Base-by-base conservation (phyloP, 2,113 vertebrate genomes). In the Pelecanus crispus region DNA sequence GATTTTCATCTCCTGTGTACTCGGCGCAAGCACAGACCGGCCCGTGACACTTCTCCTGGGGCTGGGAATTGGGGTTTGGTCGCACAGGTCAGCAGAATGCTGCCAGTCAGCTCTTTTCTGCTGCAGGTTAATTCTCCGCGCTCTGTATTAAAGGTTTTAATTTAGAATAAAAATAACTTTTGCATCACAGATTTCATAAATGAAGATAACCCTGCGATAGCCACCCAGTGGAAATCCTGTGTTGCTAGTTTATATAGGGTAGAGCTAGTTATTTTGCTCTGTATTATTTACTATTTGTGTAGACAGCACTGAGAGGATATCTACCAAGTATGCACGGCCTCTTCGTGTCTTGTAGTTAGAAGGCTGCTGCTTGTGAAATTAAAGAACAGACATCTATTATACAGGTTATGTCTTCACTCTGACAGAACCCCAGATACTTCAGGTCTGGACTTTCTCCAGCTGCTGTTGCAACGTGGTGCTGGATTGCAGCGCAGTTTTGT, bases 81-180 rank as follows among this genome's bases (percentile, higher is more conserved):
- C 62, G 47, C 0, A 0, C 32, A 29, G 74, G 4, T 29, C n/a
- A 11, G 65, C 21, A 0, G 14, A 42, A 0, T 7, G 34, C n/a
- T 78, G 63, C n/a, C 34, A 10, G 34, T 7, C 26, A 3, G 36
- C 47, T 40, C 21, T n/a, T 59, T 28, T 11, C 42, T 38, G 45
- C 68, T 50, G 36, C 65, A 40, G 5, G 70, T 42, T 67, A 25
- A 18, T 29, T 59, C 16, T 40, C 36, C 24, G 1, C 0, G 0
- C 20, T 34, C n/a, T 36, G 0, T 18, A 17, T 14, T 21, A 40
- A 34, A 24, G 22, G 20, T 66, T 87, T 38, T 47, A 50, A 38
- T 56, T 82, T 3, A 7, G 32, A 71, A 55, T 72, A 56, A 80
- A 67, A 68, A 6, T 8, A 7, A 13, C 32, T 44, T 75, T 21